phyloP scores from a whole-genome alignment of 2,113 vertebrate genomes.

The Cochlearius cochlearius region DNA sequence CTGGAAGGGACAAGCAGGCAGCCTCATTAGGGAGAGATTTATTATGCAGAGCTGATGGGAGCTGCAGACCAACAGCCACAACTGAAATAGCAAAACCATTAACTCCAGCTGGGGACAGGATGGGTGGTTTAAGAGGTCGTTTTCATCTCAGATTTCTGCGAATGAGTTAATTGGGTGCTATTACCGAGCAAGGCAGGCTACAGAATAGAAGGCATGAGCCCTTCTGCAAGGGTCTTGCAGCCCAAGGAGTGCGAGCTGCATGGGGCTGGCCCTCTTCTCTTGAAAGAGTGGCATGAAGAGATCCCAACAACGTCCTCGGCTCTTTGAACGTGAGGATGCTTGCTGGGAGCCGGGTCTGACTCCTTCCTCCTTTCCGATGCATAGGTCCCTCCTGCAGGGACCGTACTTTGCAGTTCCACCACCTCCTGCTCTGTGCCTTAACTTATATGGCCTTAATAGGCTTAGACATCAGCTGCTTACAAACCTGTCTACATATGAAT shows the following conservation, averaged over 20 bases:
- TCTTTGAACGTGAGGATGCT: neutral
- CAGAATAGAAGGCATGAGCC: neutral
- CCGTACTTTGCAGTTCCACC: fast-evolving
- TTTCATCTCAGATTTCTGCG: neutral
- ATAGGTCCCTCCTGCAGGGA: neutral
- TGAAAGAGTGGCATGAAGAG: neutral
- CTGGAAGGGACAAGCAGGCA: neutral
- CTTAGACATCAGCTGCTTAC: neutral
- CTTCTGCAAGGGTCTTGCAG: neutral
- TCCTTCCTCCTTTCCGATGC: neutral
- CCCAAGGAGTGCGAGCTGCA: fast-evolving
- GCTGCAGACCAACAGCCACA: neutral
- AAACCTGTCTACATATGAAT: slow-evolving; percentile 23
- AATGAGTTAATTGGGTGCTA: neutral
- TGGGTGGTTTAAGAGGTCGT: neutral
- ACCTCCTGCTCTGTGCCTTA: neutral
- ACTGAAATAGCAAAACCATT: neutral
- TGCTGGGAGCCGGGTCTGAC: neutral
- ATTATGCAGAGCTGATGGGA: neutral
- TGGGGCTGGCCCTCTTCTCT: neutral
- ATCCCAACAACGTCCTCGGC: neutral
- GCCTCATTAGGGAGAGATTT: neutral
- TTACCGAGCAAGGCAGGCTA: neutral
- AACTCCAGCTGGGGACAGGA: neutral
- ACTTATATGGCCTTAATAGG: neutral